phyloP scores from a whole-genome alignment of 2,888 invertebrate genomes.

The Harpagoxenus sublaevis region DNA sequence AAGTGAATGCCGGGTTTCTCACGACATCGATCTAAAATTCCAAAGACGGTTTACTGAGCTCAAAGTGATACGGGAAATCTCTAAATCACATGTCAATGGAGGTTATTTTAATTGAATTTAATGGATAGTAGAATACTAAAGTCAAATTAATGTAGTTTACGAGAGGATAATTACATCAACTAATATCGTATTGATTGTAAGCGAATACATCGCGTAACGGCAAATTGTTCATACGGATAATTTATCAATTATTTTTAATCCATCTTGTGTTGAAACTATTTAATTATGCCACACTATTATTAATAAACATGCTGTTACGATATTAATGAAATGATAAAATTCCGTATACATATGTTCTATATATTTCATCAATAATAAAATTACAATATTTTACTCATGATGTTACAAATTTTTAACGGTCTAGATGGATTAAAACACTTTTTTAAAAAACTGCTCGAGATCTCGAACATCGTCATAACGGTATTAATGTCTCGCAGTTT shows the following conservation, averaged over 20 bases:
- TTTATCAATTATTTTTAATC: constrained; percentile 48
- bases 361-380: constrained; percentile 7
- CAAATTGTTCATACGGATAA: not conserved
- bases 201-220: not conserved
- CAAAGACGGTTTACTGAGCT: constrained; percentile 34
- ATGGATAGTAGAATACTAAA: not conserved
- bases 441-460: not conserved
- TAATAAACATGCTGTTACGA: constrained; percentile 10
- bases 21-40: constrained; percentile 76
- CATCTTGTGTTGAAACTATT: not conserved
- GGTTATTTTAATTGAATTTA: constrained; percentile 23
- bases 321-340: constrained; percentile 28
- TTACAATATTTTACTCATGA: constrained; percentile 1
- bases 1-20: constrained; percentile 67
- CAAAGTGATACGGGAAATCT: constrained; percentile 56
- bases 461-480: not conserved
- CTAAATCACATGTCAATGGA: not conserved
- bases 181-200: constrained; percentile 44
- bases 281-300: constrained; percentile 22
- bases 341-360: no score
- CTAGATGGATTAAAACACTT: not conserved
- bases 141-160: constrained; percentile 25
- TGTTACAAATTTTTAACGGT: not conserved
- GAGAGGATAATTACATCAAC: constrained; percentile 38
- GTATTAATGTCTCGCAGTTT: constrained; percentile 36